These are phyloP conservation scores for Lasioglossum calceatum DNA, from an alignment of 2,888 invertebrate genomes.

Conservation along the genomic window DNA sequence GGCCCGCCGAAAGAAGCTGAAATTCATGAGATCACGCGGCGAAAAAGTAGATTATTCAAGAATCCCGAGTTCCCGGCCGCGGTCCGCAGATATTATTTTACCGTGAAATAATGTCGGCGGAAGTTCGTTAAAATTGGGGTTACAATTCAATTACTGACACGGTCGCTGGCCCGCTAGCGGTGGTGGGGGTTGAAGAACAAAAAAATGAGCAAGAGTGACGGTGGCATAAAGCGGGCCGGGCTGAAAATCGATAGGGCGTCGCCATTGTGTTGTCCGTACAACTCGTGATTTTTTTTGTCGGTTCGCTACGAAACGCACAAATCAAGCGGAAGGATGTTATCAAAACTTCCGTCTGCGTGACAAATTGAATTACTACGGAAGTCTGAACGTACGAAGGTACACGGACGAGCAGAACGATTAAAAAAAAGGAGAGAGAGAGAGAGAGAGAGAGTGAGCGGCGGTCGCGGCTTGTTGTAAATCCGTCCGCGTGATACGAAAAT, in stretches of 20 bases:
- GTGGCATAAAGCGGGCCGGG: slow-evolving; percentile 34
- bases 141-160: slow-evolving; percentile 59
- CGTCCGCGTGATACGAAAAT: slow-evolving; percentile 62
- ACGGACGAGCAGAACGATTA: slow-evolving; percentile 52
- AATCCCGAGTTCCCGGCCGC: slow-evolving; percentile 31
- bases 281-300: slow-evolving; percentile 50
- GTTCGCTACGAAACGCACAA: slow-evolving; percentile 62
- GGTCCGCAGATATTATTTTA: slow-evolving; percentile 46
- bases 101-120: slow-evolving; percentile 40
- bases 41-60: slow-evolving; percentile 28
- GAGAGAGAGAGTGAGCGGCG: not conserved
- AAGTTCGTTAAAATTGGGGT: slow-evolving; percentile 66
- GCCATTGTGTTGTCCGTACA: slow-evolving; percentile 56
- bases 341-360: slow-evolving; percentile 76
- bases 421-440: not conserved
- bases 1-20: not conserved
- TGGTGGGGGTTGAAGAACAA: not conserved
- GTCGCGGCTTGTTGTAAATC: slow-evolving; percentile 64
- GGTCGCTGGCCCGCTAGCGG: not conserved
- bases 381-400: slow-evolving; percentile 61
- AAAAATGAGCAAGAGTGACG: not conserved
- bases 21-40: slow-evolving; percentile 42
- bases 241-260: slow-evolving; percentile 64
- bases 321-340: slow-evolving; percentile 76
- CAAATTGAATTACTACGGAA: slow-evolving; percentile 75